phyloP scores from a whole-genome alignment of 2,113 vertebrate genomes.

The Podarcis raffonei region DNA sequence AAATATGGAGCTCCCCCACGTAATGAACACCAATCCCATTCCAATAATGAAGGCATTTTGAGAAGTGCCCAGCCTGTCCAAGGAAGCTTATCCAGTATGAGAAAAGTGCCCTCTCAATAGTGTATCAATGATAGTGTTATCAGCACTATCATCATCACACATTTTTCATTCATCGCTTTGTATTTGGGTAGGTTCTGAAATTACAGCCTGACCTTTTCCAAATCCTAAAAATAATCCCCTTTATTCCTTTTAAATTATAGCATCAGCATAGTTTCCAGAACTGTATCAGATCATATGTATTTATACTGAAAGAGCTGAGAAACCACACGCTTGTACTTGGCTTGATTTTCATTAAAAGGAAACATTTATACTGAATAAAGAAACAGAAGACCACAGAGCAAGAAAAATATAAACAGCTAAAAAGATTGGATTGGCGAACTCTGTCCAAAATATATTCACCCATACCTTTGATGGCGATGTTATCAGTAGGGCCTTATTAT shows the following conservation, averaged over 20 bases:
- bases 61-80: too few species aligned
- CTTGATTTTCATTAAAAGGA: constrained; percentile 38
- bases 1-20: too few species aligned
- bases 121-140: background rate
- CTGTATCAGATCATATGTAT: background rate
- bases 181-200: background rate
- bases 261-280: background rate
- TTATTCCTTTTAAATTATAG: background rate
- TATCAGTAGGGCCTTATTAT: constrained; percentile 9
- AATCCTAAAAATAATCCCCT: background rate
- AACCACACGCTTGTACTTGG: constrained; percentile 3
- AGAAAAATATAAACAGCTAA: constrained; percentile 43
- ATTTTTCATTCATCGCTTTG: background rate
- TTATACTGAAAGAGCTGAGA: background rate
- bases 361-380: constrained; percentile 44
- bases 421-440: constrained; percentile 39
- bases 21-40: background rate
- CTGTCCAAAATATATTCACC: constrained; percentile 18
- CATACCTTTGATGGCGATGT: constrained; percentile 46
- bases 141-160: background rate
- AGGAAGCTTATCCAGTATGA: background rate
- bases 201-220: background rate
- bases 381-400: constrained; percentile 55
- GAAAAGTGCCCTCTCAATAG: background rate
- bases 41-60: background rate